Percentiles rank a stretch among this genome's conserved stretches.
Conservation (phyloP, 2,888 invertebrate species). For the Eupithecia subumbrata region DNA sequence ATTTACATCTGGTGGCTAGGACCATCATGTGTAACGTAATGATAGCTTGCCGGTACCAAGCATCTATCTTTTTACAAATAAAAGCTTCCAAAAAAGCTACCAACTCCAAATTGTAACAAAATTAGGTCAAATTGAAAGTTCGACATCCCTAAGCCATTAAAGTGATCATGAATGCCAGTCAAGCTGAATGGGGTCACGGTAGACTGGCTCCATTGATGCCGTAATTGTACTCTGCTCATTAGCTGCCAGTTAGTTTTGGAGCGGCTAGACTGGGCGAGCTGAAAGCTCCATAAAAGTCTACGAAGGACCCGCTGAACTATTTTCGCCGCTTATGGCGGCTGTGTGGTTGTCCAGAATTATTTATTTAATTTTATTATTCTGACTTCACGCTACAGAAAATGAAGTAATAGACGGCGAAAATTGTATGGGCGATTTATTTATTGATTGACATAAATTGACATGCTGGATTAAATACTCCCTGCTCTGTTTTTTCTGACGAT, state of each 20-base stretch:
- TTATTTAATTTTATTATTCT: background rate
- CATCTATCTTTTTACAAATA: background rate
- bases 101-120: background rate
- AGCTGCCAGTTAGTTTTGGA: conserved; percentile 7
- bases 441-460: background rate
- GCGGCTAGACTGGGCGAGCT: background rate
- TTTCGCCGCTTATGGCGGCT: background rate
- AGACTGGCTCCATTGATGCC: conserved; percentile 11
- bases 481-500: background rate
- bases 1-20: background rate
- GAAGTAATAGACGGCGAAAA: background rate
- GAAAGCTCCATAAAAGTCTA: background rate
- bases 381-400: background rate
- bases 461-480: background rate
- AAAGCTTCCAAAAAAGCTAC: background rate
- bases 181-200: conserved; percentile 11
- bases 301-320: background rate
- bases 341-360: no score
- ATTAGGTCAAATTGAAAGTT: conserved; percentile 11
- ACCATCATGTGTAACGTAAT: background rate
- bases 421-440: background rate
- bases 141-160: conserved; percentile 12
- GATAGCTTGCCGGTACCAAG: background rate
- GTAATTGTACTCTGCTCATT: conserved; percentile 14
- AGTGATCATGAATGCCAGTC: conserved; percentile 16